A percentile compares a stretch with the other conserved stretches of the same genome.
Conservation (phyloP, 2,113 vertebrate species). For the Phoxinus phoxinus region DNA sequence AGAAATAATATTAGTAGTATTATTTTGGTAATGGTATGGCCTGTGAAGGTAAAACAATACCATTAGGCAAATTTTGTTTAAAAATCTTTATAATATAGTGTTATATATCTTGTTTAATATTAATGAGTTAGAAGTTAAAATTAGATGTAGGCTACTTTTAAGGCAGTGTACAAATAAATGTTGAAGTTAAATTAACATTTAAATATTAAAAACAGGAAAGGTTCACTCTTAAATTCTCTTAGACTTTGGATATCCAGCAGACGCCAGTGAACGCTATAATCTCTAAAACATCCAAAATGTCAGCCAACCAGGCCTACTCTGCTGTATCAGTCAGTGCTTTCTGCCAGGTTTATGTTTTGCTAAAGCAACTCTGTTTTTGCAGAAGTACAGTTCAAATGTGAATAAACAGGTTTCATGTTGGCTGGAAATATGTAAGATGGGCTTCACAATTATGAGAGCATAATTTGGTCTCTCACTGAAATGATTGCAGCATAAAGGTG, state of each 20-base stretch:
- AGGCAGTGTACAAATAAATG: background rate
- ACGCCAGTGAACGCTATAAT: background rate
- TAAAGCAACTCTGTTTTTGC: background rate
- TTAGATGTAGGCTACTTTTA: background rate
- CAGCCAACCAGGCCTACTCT: background rate
- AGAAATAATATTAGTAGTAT: constrained; percentile 1
- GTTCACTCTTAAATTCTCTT: background rate
- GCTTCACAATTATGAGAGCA: constrained; percentile 26
- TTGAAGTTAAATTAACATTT: background rate
- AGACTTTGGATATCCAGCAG: background rate
- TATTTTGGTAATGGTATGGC: background rate
- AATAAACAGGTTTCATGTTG: constrained; percentile 24
- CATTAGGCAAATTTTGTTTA: background rate
- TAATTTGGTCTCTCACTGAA: constrained; percentile 39
- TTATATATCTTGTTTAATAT: background rate
- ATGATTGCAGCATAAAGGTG: constrained; percentile 41
- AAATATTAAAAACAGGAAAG: constrained; percentile 6
- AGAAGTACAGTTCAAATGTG: constrained; percentile 19
- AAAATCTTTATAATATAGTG: background rate
- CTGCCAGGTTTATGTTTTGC: constrained; percentile 1
- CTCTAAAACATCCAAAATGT: background rate
- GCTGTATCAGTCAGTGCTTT: background rate
- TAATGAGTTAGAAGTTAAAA: background rate
- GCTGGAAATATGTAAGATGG: constrained; percentile 23
- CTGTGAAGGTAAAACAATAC: background rate